Conservation (phyloP, 2,888 invertebrate species). For the Leptopilina syphax region DNA sequence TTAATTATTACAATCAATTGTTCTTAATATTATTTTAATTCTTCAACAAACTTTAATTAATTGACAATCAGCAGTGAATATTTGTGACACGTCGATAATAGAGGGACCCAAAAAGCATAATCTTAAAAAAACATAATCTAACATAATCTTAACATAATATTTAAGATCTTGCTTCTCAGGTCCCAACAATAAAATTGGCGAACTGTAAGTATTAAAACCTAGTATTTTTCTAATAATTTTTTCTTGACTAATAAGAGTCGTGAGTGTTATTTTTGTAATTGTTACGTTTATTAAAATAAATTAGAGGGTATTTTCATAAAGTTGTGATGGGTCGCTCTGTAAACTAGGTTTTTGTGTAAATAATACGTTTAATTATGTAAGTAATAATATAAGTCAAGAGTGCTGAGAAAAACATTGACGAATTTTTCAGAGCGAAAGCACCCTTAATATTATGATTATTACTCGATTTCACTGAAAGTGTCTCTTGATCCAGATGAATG, state of each 20-base stretch:
- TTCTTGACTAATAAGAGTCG: too few species aligned
- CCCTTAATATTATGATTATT: constrained; percentile 11
- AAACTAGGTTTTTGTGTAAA: constrained; percentile 13
- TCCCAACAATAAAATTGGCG: too few species aligned
- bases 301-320: neutral
- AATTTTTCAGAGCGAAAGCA: constrained; percentile 6
- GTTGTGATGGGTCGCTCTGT: neutral
- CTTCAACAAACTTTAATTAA: too few species aligned
- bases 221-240: too few species aligned
- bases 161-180: too few species aligned
- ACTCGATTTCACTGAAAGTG: constrained; percentile 14
- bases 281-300: neutral
- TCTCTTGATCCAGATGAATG: constrained; percentile 28
- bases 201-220: too few species aligned
- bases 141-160: too few species aligned
- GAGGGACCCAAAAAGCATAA: too few species aligned
- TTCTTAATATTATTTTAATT: neutral
- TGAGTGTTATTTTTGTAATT: too few species aligned
- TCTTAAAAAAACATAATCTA: too few species aligned
- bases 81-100: too few species aligned
- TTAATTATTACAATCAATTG: neutral
- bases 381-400: neutral
- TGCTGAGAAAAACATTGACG: constrained; percentile 1
- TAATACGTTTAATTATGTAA: constrained; percentile 8
- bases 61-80: too few species aligned